A percentile compares a stretch with the other conserved stretches of the same genome.
phyloP scores from a whole-genome alignment of 2,888 invertebrate species.

The Eristalis intricaria region DNA sequence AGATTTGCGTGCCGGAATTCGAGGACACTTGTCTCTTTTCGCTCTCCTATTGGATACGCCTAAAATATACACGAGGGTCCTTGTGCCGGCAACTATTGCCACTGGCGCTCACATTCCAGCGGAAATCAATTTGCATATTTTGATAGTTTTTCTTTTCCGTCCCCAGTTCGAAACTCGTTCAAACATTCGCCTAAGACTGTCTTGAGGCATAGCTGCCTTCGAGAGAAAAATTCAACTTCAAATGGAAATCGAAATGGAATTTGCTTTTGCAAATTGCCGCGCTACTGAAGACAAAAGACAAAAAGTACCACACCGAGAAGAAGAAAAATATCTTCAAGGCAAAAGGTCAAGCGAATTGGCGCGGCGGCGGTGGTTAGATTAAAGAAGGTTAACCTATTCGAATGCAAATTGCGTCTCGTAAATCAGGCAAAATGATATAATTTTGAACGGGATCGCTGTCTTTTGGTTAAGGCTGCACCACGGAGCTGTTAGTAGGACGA shows the following conservation, averaged over 20 bases:
- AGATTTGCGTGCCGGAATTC: conserved; percentile 28
- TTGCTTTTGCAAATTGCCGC: conserved; percentile 11
- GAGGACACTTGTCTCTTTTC: neutral
- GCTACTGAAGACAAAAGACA: neutral
- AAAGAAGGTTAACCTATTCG: conserved; percentile 36
- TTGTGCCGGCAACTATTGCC: conserved; percentile 26
- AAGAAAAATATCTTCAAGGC: neutral
- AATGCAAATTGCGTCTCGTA: conserved; percentile 60
- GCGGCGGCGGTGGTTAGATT: conserved; percentile 6
- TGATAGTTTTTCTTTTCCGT: conserved; percentile 62
- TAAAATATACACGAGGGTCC: conserved; percentile 8
- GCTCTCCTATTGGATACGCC: conserved; percentile 19
- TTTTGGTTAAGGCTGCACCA: neutral
- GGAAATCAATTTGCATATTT: conserved; percentile 72
- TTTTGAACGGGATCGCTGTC: conserved; percentile 15
- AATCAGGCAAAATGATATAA: conserved; percentile 40
- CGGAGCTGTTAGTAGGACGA: neutral
- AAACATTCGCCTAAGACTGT: neutral
- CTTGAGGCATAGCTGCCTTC: conserved; percentile 28
- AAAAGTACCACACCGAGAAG: too few relatives aligned
- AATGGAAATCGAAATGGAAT: conserved; percentile 40
- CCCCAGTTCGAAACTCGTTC: conserved; percentile 7
- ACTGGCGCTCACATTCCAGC: conserved; percentile 36
- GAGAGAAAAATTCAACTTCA: neutral
- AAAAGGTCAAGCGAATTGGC: conserved; percentile 33